A percentile compares a stretch with the other conserved stretches of the same genome.
Evolutionary conservation across 37 sponge, comb jelly and placozoan genomes (phyloP).

Genomic region (Mnemiopsis leidyi): DNA sequence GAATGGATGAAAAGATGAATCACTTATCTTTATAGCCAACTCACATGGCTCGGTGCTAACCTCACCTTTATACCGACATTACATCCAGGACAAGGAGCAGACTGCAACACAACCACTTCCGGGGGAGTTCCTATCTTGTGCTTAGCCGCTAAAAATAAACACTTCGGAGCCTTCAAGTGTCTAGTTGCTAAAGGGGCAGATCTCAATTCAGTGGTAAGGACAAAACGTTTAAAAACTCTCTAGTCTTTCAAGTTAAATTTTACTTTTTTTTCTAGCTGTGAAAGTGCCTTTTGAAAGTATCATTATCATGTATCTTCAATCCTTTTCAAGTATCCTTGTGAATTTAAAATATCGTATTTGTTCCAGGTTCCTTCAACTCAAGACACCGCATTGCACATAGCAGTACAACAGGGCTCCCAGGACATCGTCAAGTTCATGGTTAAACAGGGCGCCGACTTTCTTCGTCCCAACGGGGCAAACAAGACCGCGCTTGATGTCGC

Average conservation of each 20-base stretch:
- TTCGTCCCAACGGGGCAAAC: not conserved
- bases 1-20: no score
- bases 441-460: slow-evolving; percentile 41
- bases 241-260: no score
- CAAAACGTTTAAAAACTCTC: no score
- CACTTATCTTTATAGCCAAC: no score
- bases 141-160: slow-evolving; percentile 51
- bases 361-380: slow-evolving; percentile 54
- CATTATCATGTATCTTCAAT: no score
- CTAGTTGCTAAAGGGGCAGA: not conserved
- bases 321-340: no score
- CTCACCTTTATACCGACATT: no score
- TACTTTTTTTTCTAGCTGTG: no score
- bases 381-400: slow-evolving; percentile 57
- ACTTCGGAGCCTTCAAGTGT: slow-evolving; percentile 44
- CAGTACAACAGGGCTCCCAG: slow-evolving; percentile 37
- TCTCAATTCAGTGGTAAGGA: not conserved
- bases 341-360: no score
- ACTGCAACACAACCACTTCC: slow-evolving; percentile 16
- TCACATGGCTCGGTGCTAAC: no score
- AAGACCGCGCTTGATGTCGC: slow-evolving; percentile 41
- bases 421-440: slow-evolving; percentile 54
- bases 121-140: slow-evolving; percentile 44
- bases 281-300: no score
- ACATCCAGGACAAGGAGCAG: slow-evolving; percentile 63